Base-by-base conservation (phyloP, 2,113 vertebrate species). In the Hypanus sabinus region DNA sequence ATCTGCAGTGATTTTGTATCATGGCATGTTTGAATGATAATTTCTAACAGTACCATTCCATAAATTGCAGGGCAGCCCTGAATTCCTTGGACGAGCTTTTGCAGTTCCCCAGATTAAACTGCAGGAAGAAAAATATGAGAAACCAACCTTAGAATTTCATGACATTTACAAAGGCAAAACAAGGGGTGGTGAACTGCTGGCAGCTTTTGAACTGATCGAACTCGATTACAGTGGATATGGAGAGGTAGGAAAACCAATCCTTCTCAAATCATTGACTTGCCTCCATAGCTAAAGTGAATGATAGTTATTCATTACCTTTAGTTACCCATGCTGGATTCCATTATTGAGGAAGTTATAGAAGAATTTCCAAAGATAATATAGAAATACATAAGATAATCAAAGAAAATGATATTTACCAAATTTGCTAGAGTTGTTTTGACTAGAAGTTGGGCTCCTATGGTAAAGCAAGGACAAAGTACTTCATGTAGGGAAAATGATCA, bases 201-300 rank as follows among this genome's bases (percentile, higher is more conserved):
- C 98, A 0, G 95, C 97, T 27, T 98, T 99, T 83, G 98, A 99
- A 94, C 96, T 99, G 94, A 98, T 99, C 0, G 98, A 99, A 95
- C 95, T 99, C 71, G 97, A 99, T 95, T 98, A 98, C 95, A 97
- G 97, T 8, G 96, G 97, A 2, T 97, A 96, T 94, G 96, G 98
- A 95, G 98, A 98, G 98, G 99, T 99, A 95, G 96, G n/a, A 73
- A 38, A 46, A 27, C 4, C 83, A 62, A n/a, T n/a, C 27, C 0
- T n/a, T 88, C 30, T 10, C 14, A 18, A 14, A 65, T 68, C 62
- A 5, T 62, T 85, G 10, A 85, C 3, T 57, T 6, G 3, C 1
- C 20, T 36, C 30, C 12, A 7, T 30, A 27, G 30, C 75, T n/a
- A 8, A 76, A 76, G 27, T n/a, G 71, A 73, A 46, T 46, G 46